phyloP scores from a whole-genome alignment of 2,113 vertebrate species.

The Anhinga anhinga region DNA sequence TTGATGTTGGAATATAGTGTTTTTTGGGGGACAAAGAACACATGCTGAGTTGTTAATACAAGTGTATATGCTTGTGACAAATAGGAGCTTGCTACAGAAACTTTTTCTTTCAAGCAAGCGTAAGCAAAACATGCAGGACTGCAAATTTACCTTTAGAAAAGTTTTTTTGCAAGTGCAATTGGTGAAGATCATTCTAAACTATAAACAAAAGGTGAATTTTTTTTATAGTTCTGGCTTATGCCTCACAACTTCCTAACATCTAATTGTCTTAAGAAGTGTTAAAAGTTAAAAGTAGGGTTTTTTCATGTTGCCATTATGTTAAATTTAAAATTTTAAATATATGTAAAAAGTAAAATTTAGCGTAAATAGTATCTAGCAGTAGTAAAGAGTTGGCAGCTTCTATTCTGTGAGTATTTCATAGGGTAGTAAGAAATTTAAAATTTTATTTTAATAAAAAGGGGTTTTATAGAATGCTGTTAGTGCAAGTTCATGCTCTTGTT shows the following conservation, averaged over 20 bases:
- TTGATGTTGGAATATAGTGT: not conserved
- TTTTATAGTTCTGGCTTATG: not conserved
- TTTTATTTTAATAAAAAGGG: not conserved
- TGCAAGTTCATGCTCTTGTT: not conserved
- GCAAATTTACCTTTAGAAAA: not conserved
- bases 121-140: not conserved
- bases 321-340: not conserved
- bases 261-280: not conserved
- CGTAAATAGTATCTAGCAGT: not conserved
- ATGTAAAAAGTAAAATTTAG: not conserved
- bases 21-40: not conserved
- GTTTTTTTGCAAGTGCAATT: not conserved
- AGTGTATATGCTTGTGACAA: not conserved
- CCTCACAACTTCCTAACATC: not conserved
- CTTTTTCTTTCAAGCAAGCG: not conserved
- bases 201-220: not conserved
- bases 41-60: not conserved
- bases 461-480: not conserved
- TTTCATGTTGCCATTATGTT: not conserved
- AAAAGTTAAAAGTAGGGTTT: not conserved
- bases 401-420: not conserved
- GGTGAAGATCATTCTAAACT: not conserved
- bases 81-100: not conserved
- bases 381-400: not conserved
- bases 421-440: not conserved